These are phyloP conservation scores for Cryptotis parvus DNA, from an alignment of 2,113 vertebrate species.

Conservation along the genomic window DNA sequence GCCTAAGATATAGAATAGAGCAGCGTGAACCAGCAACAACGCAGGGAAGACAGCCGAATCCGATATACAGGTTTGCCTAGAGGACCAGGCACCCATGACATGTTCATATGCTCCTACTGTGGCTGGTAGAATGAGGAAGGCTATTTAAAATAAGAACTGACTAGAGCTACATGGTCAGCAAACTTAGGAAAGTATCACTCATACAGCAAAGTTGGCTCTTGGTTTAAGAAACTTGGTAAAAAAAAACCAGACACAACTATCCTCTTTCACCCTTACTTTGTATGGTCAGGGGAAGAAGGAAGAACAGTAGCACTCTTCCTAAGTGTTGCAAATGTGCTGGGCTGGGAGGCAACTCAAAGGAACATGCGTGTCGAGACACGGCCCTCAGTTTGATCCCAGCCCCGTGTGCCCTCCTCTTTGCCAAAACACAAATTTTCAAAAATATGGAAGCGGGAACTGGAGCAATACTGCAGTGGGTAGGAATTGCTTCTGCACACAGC, in stretches of 20 bases:
- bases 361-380: too few species aligned
- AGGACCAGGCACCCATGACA: not conserved
- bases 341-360: too few species aligned
- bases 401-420: too few species aligned
- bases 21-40: too few species aligned
- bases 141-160: slow-evolving; percentile 5
- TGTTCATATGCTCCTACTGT: not conserved
- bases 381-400: too few species aligned
- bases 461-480: too few species aligned
- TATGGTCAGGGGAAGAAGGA: not conserved
- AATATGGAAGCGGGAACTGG: too few species aligned
- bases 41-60: not conserved
- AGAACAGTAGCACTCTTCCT: not conserved
- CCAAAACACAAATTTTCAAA: too few species aligned
- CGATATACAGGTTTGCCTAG: not conserved
- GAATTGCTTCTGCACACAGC: too few species aligned
- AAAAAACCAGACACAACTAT: not conserved
- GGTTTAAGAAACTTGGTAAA: not conserved
- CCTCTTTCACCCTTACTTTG: not conserved
- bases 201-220: not conserved
- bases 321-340: not conserved
- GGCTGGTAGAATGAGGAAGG: not conserved
- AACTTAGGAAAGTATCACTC: not conserved
- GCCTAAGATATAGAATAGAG: not conserved
- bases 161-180: not conserved